phyloP scores from a whole-genome alignment of 2,113 vertebrate species.

The Noturus placidus region DNA sequence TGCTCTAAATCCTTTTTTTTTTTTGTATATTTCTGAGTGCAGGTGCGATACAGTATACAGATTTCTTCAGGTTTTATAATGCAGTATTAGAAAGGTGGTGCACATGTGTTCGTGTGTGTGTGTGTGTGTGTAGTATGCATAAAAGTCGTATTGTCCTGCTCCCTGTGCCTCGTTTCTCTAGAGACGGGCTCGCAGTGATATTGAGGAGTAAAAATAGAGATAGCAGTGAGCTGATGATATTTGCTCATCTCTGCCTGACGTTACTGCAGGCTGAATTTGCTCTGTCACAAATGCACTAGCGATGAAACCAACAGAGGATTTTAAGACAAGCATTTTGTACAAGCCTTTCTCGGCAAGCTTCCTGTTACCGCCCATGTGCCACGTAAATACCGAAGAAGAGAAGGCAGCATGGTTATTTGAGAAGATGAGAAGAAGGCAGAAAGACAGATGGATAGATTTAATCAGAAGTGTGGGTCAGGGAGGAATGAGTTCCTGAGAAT shows the following conservation, averaged over 20 bases:
- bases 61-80: constrained; percentile 9
- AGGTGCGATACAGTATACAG: constrained; percentile 23
- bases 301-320: constrained; percentile 66
- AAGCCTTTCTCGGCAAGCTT: constrained; percentile 57
- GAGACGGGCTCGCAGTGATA: constrained; percentile 42
- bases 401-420: constrained; percentile 63
- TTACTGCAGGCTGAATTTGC: constrained; percentile 69
- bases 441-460: constrained; percentile 4
- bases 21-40: not conserved
- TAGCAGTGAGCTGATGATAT: constrained; percentile 70
- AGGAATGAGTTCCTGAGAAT: constrained; percentile 51
- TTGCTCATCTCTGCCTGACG: constrained; percentile 70
- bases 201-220: constrained; percentile 74
- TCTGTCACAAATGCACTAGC: constrained; percentile 58
- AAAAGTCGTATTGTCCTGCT: constrained; percentile 22
- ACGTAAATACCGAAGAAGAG: constrained; percentile 69
- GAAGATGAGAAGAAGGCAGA: constrained; percentile 14
- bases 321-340: constrained; percentile 71
- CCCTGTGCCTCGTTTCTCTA: constrained; percentile 27
- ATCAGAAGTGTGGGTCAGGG: not conserved
- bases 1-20: no score
- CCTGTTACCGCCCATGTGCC: constrained; percentile 61
- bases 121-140: constrained; percentile 18
- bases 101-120: constrained; percentile 9
- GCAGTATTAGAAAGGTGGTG: constrained; percentile 10